These are phyloP conservation scores for Apis dorsata DNA, from an alignment of 1,140 invertebrate genomes.

Conservation along the genomic window DNA sequence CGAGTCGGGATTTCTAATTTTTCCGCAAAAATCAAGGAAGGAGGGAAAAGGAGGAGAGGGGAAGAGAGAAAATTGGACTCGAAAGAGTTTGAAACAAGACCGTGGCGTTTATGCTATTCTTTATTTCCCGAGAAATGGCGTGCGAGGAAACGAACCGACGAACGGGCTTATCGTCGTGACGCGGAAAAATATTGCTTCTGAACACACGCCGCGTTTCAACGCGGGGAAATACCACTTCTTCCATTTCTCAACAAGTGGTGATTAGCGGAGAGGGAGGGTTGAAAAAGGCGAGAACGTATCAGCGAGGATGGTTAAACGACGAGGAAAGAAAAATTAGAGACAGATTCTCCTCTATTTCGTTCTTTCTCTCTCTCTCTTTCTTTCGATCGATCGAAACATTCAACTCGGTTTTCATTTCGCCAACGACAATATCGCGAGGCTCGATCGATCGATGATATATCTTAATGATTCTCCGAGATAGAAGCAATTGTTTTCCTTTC, in stretches of 20 bases:
- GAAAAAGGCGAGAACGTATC: slow-evolving; percentile 16
- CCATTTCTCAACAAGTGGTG: background rate
- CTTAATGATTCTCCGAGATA: slow-evolving; percentile 37
- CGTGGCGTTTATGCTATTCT: background rate
- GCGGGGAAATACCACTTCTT: background rate
- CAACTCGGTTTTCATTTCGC: slow-evolving; percentile 36
- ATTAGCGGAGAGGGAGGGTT: background rate
- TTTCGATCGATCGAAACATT: slow-evolving; percentile 5
- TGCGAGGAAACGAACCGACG: slow-evolving; percentile 1
- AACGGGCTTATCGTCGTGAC: slow-evolving; percentile 20
- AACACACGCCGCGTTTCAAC: background rate
- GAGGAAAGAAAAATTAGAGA: slow-evolving; percentile 34
- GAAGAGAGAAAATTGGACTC: background rate
- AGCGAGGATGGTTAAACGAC: slow-evolving; percentile 17
- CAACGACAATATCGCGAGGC: background rate
- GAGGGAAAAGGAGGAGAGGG: background rate
- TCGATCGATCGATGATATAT: slow-evolving; percentile 40
- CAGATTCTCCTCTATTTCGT: background rate
- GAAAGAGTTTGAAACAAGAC: background rate
- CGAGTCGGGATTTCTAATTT: background rate
- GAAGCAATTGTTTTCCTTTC: slow-evolving; percentile 34
- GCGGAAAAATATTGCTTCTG: slow-evolving; percentile 10
- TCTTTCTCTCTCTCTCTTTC: background rate
- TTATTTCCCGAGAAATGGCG: background rate
- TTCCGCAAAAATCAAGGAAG: background rate